These are phyloP conservation scores for Graphium colonna DNA, from an alignment of 2,888 invertebrate species.

Conservation along the genomic window DNA sequence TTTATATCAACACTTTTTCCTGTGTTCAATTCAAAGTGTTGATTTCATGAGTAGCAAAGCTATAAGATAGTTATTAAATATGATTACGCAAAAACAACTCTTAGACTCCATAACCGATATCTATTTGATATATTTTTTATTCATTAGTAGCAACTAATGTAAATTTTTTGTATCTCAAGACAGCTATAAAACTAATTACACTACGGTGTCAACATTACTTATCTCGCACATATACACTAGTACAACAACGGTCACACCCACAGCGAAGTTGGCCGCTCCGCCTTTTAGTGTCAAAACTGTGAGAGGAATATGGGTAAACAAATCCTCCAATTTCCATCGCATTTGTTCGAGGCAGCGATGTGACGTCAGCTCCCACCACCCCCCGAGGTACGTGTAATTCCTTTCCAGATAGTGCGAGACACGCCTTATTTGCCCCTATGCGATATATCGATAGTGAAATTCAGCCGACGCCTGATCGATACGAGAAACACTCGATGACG, in stretches of 20 bases:
- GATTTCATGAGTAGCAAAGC: too few species aligned
- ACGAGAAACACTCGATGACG: neutral
- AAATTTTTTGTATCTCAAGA: too few species aligned
- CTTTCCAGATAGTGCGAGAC: slow-evolving; percentile 74
- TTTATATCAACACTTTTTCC: too few species aligned
- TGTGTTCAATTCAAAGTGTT: too few species aligned
- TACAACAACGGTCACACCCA: slow-evolving; percentile 48
- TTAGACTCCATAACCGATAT: too few species aligned
- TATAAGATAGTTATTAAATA: too few species aligned
- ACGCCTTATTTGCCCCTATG: slow-evolving; percentile 60
- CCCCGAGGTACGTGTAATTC: slow-evolving; percentile 69
- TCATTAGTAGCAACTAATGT: too few species aligned
- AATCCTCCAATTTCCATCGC: slow-evolving; percentile 81
- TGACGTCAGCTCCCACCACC: slow-evolving; percentile 30
- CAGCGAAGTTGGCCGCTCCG: slow-evolving; percentile 44
- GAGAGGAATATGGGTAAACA: slow-evolving; percentile 80
- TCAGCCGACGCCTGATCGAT: slow-evolving; percentile 44
- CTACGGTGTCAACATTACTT: neutral
- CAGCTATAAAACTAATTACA: slow-evolving; percentile 31
- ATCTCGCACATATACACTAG: slow-evolving; percentile 28
- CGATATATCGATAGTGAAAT: slow-evolving; percentile 57
- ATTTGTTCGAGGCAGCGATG: slow-evolving; percentile 68
- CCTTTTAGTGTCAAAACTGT: slow-evolving; percentile 80
- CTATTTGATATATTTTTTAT: too few species aligned
- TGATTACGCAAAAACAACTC: too few species aligned